Conservation (phyloP, 2,113 vertebrate species). For the Mesoclemmys tuberculata region DNA sequence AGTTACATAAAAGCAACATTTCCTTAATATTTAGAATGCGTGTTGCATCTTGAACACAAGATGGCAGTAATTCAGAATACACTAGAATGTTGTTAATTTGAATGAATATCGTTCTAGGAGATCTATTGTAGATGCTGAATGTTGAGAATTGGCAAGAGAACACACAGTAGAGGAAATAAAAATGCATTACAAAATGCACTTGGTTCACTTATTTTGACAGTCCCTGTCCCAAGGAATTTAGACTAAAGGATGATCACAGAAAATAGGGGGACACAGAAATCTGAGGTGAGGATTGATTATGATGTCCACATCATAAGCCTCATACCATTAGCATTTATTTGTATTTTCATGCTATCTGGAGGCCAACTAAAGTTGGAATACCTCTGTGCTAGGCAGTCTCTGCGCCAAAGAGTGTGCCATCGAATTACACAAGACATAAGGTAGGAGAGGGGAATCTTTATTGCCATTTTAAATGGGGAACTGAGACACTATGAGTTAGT, state of each 20-base stretch:
- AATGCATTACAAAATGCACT: not conserved
- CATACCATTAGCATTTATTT: not conserved
- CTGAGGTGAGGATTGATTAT: not conserved
- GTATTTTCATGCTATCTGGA: not conserved
- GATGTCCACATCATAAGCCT: not conserved
- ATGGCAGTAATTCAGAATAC: constrained; percentile 1
- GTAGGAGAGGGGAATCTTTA: not conserved
- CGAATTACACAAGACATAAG: not conserved
- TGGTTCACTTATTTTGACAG: not conserved
- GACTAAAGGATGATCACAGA: not conserved
- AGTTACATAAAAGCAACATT: not conserved
- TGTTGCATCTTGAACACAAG: not conserved
- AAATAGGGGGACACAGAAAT: not conserved
- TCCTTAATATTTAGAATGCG: constrained; percentile 27
- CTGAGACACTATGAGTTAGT: not conserved
- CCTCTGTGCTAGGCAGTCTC: not conserved
- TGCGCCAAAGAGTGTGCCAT: not conserved
- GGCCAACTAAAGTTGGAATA: not conserved
- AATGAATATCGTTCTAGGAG: not conserved
- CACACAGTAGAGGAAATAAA: not conserved
- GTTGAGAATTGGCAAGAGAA: not conserved
- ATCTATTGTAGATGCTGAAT: rapidly evolving
- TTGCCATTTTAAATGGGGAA: not conserved
- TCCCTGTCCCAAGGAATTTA: not conserved
- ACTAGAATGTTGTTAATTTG: not conserved